phyloP scores from a whole-genome alignment of 2,888 invertebrate genomes.

The Morinoia aosen region DNA sequence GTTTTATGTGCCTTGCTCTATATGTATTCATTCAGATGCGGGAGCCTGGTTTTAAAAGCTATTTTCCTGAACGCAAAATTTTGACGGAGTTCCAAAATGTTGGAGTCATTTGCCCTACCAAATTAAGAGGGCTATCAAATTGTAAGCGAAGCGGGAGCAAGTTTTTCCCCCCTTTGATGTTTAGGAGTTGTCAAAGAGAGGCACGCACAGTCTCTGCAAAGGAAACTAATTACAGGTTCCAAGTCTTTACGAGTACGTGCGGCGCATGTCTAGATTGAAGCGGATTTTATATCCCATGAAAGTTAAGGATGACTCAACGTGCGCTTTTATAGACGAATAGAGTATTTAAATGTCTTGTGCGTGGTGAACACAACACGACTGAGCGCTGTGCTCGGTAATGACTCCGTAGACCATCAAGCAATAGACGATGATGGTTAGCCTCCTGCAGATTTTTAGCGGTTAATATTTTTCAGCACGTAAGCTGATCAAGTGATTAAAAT shows the following conservation, averaged over 20 bases:
- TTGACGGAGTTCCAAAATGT: background rate
- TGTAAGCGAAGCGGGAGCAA: background rate
- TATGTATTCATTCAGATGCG: too few species aligned
- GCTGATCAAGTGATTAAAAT: too few species aligned
- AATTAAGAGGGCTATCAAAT: background rate
- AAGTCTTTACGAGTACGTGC: background rate
- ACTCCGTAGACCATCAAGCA: too few species aligned
- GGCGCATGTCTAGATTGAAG: background rate
- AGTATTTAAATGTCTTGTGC: background rate
- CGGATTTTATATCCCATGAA: background rate
- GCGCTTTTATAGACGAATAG: background rate
- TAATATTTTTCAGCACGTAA: too few species aligned
- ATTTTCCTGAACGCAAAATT: background rate
- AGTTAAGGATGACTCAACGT: background rate
- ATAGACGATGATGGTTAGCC: too few species aligned
- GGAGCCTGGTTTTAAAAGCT: background rate
- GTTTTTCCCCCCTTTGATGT: background rate
- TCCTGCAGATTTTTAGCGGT: too few species aligned
- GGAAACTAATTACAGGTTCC: background rate
- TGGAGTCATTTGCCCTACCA: background rate
- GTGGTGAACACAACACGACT: too few species aligned
- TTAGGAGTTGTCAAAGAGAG: background rate
- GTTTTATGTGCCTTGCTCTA: too few species aligned
- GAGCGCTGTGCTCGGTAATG: too few species aligned
- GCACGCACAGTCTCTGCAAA: background rate